Conservation (phyloP, 2,888 invertebrate genomes). For the Abscondita cerata region DNA sequence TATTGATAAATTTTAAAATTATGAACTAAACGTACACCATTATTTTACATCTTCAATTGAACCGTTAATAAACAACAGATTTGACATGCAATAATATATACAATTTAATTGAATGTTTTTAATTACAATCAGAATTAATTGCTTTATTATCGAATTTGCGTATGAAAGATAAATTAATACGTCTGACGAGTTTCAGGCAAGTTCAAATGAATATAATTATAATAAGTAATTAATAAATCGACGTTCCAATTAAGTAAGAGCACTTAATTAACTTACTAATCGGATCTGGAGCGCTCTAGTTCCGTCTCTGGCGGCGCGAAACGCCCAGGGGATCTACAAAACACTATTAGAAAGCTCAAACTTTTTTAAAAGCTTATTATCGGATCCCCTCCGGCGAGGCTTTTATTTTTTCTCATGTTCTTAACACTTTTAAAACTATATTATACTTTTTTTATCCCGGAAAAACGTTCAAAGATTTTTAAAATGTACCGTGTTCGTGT, state of each 20-base stretch:
- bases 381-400: constrained; percentile 49
- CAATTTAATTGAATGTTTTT: no score
- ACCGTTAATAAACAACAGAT: no score
- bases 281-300: constrained; percentile 51
- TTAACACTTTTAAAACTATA: constrained; percentile 59
- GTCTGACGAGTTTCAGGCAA: constrained; percentile 16
- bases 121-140: not conserved
- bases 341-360: constrained; percentile 55
- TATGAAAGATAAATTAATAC: constrained; percentile 23
- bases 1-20: no score
- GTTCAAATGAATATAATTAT: constrained; percentile 48
- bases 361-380: constrained; percentile 62
- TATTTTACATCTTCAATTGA: no score
- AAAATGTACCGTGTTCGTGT: constrained; percentile 35
- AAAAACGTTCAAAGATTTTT: constrained; percentile 35
- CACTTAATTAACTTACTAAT: constrained; percentile 60
- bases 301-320: constrained; percentile 38
- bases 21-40: no score
- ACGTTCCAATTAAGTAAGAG: constrained; percentile 57
- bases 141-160: not conserved
- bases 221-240: constrained; percentile 59
- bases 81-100: no score
- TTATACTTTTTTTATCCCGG: constrained; percentile 52
- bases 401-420: constrained; percentile 55
- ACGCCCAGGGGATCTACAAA: constrained; percentile 53